Conservation (phyloP, 2,113 vertebrate species). For the Hippopotamus amphibius region DNA sequence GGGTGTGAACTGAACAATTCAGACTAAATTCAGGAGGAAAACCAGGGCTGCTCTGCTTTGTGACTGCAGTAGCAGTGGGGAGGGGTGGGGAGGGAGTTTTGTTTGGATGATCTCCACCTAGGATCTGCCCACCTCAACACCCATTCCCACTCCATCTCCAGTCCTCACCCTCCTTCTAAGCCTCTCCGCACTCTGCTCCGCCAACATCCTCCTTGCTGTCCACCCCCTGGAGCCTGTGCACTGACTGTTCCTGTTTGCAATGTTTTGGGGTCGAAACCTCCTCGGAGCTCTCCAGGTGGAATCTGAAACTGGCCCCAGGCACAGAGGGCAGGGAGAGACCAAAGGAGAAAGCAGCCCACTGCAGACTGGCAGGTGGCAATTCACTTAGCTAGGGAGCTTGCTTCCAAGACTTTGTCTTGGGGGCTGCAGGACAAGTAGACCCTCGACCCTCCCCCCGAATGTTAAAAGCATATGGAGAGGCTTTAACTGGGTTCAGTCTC, state of each 20-base stretch:
- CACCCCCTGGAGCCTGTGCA: accelerated
- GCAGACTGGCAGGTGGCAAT: background rate
- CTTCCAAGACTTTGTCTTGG: background rate
- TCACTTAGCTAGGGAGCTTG: background rate
- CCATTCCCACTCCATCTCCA: background rate
- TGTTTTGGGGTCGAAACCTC: background rate
- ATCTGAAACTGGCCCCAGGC: background rate
- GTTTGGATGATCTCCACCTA: background rate
- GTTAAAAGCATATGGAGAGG: background rate
- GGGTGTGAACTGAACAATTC: background rate
- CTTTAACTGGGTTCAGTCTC: background rate
- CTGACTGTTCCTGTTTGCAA: background rate
- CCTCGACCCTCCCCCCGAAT: background rate
- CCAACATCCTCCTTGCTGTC: background rate
- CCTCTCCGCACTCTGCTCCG: background rate
- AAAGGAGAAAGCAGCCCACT: background rate
- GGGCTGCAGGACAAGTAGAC: background rate
- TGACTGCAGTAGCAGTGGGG: accelerated
- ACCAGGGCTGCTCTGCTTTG: background rate
- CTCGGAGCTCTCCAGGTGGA: background rate
- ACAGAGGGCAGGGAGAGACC: background rate
- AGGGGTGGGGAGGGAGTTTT: background rate
- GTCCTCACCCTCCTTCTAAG: background rate
- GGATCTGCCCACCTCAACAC: background rate
- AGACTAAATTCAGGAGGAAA: background rate